These are phyloP conservation scores for Psilopogon haemacephalus DNA, from an alignment of 2,113 vertebrate genomes.

Conservation along the genomic window DNA sequence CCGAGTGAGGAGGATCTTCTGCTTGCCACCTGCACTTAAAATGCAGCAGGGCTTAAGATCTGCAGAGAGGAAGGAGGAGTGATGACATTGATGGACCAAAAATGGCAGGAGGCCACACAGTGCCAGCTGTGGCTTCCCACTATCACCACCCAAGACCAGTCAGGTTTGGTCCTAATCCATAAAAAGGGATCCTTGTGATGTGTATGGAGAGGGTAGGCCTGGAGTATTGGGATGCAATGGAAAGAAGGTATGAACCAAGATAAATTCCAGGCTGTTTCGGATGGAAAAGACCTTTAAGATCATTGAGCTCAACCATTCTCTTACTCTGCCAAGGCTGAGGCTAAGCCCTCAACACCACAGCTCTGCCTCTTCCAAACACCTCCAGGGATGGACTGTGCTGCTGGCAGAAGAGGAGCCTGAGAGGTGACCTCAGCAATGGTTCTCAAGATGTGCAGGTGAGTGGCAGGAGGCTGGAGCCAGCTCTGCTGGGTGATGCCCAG, in stretches of 20 bases:
- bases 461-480: no score
- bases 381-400: no score
- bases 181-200: neutral
- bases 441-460: no score
- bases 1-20: neutral
- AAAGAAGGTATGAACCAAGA: neutral
- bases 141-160: neutral
- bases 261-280: neutral
- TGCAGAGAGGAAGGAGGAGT: neutral
- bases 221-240: neutral
- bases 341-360: no score
- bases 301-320: no score
- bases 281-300: no score
- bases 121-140: neutral
- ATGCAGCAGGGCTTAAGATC: neutral
- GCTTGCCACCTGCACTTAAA: neutral
- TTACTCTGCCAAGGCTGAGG: no score
- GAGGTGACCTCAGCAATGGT: no score
- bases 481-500: no score
- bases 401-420: no score
- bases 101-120: rapidly evolving
- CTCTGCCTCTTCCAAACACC: no score
- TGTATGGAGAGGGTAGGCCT: neutral
- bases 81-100: neutral
- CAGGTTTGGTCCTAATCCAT: neutral